Evolutionary conservation across 2,113 vertebrate species (phyloP), one percentile per base, ranked within the genome.

Genomic region (Canis aureus): DNA sequence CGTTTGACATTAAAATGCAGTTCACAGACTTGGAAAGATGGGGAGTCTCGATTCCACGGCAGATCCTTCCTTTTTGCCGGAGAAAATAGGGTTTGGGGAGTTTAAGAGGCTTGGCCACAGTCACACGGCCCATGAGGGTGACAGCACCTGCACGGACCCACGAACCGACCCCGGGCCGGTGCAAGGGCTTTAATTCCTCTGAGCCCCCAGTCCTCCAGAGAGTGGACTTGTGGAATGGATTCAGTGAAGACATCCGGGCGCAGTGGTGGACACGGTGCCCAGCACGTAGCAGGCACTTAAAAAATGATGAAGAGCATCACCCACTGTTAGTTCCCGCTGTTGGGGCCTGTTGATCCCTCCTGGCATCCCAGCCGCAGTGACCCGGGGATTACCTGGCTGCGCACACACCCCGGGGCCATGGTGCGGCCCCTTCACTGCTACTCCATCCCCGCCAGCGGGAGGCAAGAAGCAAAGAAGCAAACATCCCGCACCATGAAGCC

Each of bases 281-380:
- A 1, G 4, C 71, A 25, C 16, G 0, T 0, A 29, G 29, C 5
- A 23, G 51, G 35, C 4, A 2, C 69, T 67, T 32, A 1, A 0
- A 11, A 8, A 76, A 13, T 2, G 80, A 20, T 0, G 2, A 13
- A 23, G 66, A 4, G 22, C 8, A 0, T 9, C 13, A 1, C 6
- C 49, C 0, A 43, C 8, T 2, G 2, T 1, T 49, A 2, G 1
- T 10, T 15, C 4, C 8, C 0, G 3, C 53, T 0, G 0, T 3
- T 3, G 2, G 1, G 9, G 5, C 53, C 66, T 27, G 10, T 5
- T 5, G 2, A 6, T 19, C 57, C 17, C 1, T 0, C 0, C 15
- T 6, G 4, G 16, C 74, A 7, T 17, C 51, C 12, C 32, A 35
- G 29, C 60, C 32, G 1, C 8, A 0, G 23, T 1, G 23, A 29